These are phyloP conservation scores for Pipra filicauda DNA, from an alignment of 2,113 vertebrate species.

Conservation along the genomic window DNA sequence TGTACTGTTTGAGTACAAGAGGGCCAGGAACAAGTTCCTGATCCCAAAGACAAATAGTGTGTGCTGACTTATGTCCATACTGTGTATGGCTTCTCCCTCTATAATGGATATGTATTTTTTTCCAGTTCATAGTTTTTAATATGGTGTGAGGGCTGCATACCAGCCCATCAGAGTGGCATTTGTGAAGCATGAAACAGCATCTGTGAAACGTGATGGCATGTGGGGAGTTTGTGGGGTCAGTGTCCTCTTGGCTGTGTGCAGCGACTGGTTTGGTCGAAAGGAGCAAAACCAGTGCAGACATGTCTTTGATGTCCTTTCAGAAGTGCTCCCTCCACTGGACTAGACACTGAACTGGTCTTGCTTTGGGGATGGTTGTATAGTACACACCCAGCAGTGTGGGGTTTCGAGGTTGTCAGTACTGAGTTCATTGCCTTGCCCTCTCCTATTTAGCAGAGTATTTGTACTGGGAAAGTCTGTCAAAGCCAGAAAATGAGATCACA, in stretches of 20 bases:
- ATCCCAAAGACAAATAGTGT: not conserved
- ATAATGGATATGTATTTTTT: not conserved
- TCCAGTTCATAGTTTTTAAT: not conserved
- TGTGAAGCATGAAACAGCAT: not conserved
- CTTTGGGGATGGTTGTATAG: not conserved
- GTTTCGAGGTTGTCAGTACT: not conserved
- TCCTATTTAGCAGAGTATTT: not conserved
- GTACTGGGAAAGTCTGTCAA: not conserved
- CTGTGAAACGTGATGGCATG: fast-evolving
- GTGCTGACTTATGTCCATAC: not conserved
- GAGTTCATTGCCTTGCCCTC: not conserved
- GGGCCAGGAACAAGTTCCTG: not conserved
- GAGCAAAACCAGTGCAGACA: fast-evolving
- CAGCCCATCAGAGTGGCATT: not conserved
- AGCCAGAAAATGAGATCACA: not conserved
- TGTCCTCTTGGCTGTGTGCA: not conserved
- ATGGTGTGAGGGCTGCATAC: not conserved
- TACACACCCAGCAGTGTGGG: not conserved
- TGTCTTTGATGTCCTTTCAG: not conserved
- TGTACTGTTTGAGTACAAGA: not conserved
- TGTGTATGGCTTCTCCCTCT: not conserved
- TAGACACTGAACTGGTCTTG: not conserved
- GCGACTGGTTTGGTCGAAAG: not conserved
- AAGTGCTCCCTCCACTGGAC: not conserved
- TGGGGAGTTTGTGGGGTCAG: not conserved